Base-by-base conservation (phyloP, 2,797 vertebrate genomes). In the Betta splendens region DNA sequence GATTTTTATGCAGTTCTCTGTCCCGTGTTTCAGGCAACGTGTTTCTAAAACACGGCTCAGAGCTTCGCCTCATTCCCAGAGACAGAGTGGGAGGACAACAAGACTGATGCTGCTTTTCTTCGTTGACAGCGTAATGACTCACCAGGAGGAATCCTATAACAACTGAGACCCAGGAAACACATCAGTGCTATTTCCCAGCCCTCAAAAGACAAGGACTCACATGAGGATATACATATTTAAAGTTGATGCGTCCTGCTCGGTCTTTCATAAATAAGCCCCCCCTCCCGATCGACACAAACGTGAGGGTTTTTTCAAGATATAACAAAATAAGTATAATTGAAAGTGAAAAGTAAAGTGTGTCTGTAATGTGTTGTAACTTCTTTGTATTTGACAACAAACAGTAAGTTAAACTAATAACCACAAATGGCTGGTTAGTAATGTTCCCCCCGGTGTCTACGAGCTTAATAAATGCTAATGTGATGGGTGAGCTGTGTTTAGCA, bases 41-140 rank as follows among this genome's bases (percentile, higher is more conserved):
- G 78, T 99, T 98, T 86, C 88, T 99, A 48, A 99, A 99, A 77
- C 95, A 99, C 13, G 97, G 96, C 49, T 98, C 97, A 21, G 96
- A 99, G 85, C 93, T 99, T 36, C 91, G 96, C 67, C 91, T 99
- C 90, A 99, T 98, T 92, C 97, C 97, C 78, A 93, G 97, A 91
- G 97, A 99, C 86, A 82, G 96, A 83, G 96, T 99, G 77, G 97
- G 97, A 79, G 87, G 62, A 80, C 71, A 50, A 65, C 72, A 68
- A 75, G 83, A 84, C 66, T 64, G 85, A 78, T 65, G 72, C 65
- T 46, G 64, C 73, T 31, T 64, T 66, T 73, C 66, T 64, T 32
- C 12, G 17, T 52, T 17, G 52, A 77, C 56, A 37, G 35, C 79
- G 36, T 16, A 72, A 49, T 88, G 86, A 89, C 81, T 88, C 85